Conservation (phyloP, 2,113 vertebrate species). For the Phaethornis superciliosus region DNA sequence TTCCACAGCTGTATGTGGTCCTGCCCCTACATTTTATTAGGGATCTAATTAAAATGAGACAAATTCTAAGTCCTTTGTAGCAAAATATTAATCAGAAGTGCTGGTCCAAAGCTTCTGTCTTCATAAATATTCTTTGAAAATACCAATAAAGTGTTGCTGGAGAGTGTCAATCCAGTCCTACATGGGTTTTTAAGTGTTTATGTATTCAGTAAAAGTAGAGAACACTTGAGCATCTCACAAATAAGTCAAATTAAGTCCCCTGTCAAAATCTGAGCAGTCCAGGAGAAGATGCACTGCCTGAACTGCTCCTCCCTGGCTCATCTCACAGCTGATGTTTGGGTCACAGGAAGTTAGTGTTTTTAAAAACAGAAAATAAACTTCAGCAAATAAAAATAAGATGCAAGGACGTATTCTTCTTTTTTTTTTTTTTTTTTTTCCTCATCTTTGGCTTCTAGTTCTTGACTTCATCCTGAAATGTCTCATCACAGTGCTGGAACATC, state of each 20-base stretch:
- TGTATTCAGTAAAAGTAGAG: neutral
- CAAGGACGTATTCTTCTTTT: neutral
- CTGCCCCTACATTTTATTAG: neutral
- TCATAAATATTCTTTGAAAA: neutral
- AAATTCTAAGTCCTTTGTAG: neutral
- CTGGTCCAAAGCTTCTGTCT: neutral
- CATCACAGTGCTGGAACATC: too few relatives aligned
- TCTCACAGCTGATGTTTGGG: neutral
- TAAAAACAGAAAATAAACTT: neutral
- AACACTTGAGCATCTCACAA: neutral
- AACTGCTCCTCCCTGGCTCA: too few relatives aligned
- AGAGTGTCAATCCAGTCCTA: accelerated
- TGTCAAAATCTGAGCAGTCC: neutral
- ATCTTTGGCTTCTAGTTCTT: neutral
- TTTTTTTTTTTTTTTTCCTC: neutral
- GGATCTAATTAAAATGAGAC: too few relatives aligned
- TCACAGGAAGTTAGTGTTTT: neutral
- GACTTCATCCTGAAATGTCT: neutral
- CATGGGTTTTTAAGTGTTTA: too few relatives aligned
- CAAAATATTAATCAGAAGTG: too few relatives aligned
- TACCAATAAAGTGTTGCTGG: neutral
- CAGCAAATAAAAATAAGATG: neutral
- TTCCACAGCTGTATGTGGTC: neutral
- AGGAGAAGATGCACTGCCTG: neutral
- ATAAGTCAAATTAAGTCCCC: neutral